These are phyloP conservation scores for Montipora capricornis DNA, from an alignment of 64 coral and sea anemone species.

Conservation along the genomic window DNA sequence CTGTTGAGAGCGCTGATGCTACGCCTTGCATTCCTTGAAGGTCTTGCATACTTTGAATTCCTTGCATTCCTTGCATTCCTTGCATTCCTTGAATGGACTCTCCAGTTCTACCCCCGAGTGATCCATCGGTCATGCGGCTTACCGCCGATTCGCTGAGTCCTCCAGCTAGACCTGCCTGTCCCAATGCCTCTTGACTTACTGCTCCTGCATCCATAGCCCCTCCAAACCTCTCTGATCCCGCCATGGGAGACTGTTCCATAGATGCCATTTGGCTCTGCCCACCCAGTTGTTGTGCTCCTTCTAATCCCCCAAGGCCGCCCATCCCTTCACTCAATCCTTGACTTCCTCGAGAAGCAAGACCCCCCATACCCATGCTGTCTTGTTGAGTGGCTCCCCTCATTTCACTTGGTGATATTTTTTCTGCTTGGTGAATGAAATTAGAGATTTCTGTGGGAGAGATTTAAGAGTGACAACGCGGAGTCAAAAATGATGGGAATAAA, in stretches of 20 bases:
- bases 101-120: not conserved
- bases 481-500: not conserved
- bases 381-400: conserved; percentile 40
- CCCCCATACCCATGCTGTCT: conserved; percentile 2
- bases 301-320: conserved; percentile 2
- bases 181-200: not conserved
- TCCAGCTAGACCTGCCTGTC: not conserved
- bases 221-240: conserved; percentile 25
- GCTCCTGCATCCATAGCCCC: conserved; percentile 22
- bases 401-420: conserved; percentile 71
- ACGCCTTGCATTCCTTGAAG: conserved; percentile 8
- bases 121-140: conserved; percentile 26
- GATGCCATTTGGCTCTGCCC: conserved; percentile 6
- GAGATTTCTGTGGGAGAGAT: conserved; percentile 59
- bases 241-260: conserved; percentile 14
- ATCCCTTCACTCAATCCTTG: not conserved
- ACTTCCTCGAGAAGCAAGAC: not conserved
- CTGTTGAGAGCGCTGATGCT: conserved; percentile 20
- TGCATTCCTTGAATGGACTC: conserved; percentile 27
- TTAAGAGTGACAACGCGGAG: not conserved
- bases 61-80: conserved; percentile 10
- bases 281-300: conserved; percentile 21
- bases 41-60: conserved; percentile 15
- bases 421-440: conserved; percentile 73
- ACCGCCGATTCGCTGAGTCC: conserved; percentile 22